phyloP scores from a whole-genome alignment of 2,797 vertebrate species.

The Leucoraja ocellata region DNA sequence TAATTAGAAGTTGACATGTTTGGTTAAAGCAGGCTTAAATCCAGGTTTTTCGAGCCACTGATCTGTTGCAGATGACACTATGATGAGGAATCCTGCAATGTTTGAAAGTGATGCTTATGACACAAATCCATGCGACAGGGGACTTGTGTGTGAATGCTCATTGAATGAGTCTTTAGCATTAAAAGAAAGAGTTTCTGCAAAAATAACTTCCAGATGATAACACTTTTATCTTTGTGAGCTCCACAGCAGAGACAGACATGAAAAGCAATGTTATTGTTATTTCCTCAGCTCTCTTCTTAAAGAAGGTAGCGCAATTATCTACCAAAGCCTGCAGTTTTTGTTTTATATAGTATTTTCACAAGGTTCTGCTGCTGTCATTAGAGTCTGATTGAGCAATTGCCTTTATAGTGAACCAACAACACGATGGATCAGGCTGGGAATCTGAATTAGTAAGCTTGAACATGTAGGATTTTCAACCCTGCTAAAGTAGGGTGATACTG shows the following conservation, averaged over 20 bases:
- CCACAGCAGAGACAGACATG: not conserved
- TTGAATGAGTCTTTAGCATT: not conserved
- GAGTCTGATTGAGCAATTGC: not conserved
- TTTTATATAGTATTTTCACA: not conserved
- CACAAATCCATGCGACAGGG: not conserved
- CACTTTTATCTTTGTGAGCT: not conserved
- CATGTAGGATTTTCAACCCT: too few species aligned
- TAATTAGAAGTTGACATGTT: not conserved
- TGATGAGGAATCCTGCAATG: not conserved
- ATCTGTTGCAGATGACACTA: not conserved
- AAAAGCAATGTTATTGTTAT: not conserved
- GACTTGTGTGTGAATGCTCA: not conserved
- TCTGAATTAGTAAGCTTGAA: not conserved
- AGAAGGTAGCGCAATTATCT: not conserved
- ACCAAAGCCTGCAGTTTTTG: not conserved
- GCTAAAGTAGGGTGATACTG: too few species aligned
- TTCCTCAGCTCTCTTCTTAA: not conserved
- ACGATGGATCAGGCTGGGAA: not conserved
- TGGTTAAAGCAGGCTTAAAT: not conserved
- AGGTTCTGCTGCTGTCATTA: too few species aligned
- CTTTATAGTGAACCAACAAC: not conserved
- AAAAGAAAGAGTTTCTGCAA: not conserved
- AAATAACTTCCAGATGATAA: not conserved
- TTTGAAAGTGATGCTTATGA: not conserved
- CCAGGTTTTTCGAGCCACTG: not conserved